These are phyloP conservation scores for Amiota communis DNA, from an alignment of 2,888 invertebrate species.

Conservation along the genomic window DNA sequence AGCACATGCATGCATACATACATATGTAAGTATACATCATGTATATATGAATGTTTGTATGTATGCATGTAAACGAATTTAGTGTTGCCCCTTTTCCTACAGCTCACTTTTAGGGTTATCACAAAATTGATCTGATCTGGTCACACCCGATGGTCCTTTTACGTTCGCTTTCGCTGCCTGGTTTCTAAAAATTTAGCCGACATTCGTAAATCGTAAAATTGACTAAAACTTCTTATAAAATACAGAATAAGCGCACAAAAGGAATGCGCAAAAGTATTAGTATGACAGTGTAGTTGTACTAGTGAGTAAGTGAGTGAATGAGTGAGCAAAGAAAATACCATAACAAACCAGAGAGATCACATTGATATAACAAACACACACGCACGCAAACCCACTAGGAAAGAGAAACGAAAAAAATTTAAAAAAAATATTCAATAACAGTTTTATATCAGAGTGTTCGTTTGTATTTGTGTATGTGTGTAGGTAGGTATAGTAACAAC, in stretches of 20 bases:
- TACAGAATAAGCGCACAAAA: not conserved
- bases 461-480: not conserved
- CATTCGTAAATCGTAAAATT: too few relatives aligned
- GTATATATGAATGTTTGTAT: conserved; percentile 14
- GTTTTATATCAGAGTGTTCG: conserved; percentile 31
- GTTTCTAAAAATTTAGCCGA: too few relatives aligned
- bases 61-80: not conserved
- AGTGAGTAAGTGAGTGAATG: not conserved
- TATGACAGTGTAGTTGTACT: not conserved
- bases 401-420: conserved; percentile 26
- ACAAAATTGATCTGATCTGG: too few relatives aligned
- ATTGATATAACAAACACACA: not conserved
- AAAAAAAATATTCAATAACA: conserved; percentile 18
- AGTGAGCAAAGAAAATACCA: not conserved
- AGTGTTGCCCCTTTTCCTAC: not conserved
- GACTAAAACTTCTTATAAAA: too few relatives aligned
- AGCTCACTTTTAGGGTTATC: too few relatives aligned
- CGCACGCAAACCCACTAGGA: not conserved
- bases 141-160: too few relatives aligned
- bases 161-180: too few relatives aligned
- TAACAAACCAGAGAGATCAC: conserved; percentile 10
- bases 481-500: not conserved
- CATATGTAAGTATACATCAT: conserved; percentile 18
- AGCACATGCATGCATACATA: conserved; percentile 30
- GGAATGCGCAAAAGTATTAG: conserved; percentile 19